Percentiles rank a stretch among this genome's conserved stretches.
These are phyloP conservation scores for Stictonetta naevosa DNA, from an alignment of 2,113 vertebrate species.

Conservation along the genomic window DNA sequence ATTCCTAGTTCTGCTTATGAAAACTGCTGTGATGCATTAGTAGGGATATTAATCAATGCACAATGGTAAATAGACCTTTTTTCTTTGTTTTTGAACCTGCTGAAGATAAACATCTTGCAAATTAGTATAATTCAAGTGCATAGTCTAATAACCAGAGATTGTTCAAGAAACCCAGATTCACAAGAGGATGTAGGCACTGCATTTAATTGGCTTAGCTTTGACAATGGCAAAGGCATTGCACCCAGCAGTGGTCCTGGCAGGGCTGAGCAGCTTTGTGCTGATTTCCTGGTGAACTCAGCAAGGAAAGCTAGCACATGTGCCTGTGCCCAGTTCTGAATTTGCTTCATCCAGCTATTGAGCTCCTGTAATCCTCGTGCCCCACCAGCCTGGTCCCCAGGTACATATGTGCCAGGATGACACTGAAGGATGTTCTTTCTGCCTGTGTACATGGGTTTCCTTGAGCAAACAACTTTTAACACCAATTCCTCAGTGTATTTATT, in stretches of 20 bases:
- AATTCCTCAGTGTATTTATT: not conserved
- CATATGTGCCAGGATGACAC: rapidly evolving
- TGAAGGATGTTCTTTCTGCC: not conserved
- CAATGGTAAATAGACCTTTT: not conserved
- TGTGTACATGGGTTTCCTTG: not conserved
- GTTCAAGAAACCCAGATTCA: not conserved
- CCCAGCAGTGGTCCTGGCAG: not conserved
- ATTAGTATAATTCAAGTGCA: not conserved
- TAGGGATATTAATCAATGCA: not conserved
- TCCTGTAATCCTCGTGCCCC: not conserved
- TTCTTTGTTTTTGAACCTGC: not conserved
- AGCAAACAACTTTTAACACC: not conserved
- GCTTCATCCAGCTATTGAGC: not conserved
- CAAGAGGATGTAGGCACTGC: not conserved
- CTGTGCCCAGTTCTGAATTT: not conserved
- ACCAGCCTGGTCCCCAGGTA: not conserved
- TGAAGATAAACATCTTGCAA: not conserved
- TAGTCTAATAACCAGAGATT: not conserved
- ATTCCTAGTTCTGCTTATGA: not conserved
- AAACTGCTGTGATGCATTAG: not conserved
- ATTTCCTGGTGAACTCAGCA: not conserved
- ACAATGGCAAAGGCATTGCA: not conserved
- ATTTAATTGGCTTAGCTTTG: not conserved
- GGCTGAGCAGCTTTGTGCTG: not conserved
- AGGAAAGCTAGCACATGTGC: rapidly evolving